Evolutionary conservation across 2,113 vertebrate genomes (phyloP), one percentile per base, ranked within the genome.

Genomic region (Phylloscopus whistleri): DNA sequence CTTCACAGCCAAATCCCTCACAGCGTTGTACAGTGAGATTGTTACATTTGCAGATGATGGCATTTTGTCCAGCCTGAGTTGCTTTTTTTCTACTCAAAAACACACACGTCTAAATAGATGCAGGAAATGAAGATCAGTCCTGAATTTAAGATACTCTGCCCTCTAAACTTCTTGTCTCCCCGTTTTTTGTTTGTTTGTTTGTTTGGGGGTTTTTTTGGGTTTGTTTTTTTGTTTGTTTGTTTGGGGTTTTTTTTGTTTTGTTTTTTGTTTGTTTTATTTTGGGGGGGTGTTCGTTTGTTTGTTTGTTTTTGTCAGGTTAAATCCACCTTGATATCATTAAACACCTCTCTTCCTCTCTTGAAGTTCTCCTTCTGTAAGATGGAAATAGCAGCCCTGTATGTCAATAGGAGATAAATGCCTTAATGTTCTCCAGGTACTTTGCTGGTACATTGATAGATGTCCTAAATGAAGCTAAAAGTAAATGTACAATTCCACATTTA

Each of bases 391-490:
- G 55, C 23, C 28, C 13, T 63, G 28, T 49, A 63, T 4, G 39
- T 60, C 79, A 52, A 59, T 63, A 84, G 8, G 44, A 90, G 55
- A 94, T 56, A 92, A 90, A 90, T 2, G 1, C 10, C 31, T 78
- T 64, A 17, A 84, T 87, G 78, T 84, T 88, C 76, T 74, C 72
- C 59, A 88, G 46, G 22, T 80, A 80, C 39, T 35, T 62, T 70
- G 23, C 46, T 74, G 55, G 59, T 74, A 68, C 55, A 9, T 33
- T 90, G 82, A 93, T 44, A 23, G 76, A 79, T 90, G 23, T n/a
- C 43, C 43, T 86, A 90, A 88, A 95, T 51, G 69, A 95, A 41
- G 39, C 68, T 55, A 88, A 86, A 93, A 94, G 44, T 41, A 93
- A 96, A 89, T 60, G 60, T 56, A 51, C 62, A 88, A 87, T 64